These are phyloP conservation scores for Calliopum simillimum DNA, from an alignment of 2,888 invertebrate species.

Conservation along the genomic window DNA sequence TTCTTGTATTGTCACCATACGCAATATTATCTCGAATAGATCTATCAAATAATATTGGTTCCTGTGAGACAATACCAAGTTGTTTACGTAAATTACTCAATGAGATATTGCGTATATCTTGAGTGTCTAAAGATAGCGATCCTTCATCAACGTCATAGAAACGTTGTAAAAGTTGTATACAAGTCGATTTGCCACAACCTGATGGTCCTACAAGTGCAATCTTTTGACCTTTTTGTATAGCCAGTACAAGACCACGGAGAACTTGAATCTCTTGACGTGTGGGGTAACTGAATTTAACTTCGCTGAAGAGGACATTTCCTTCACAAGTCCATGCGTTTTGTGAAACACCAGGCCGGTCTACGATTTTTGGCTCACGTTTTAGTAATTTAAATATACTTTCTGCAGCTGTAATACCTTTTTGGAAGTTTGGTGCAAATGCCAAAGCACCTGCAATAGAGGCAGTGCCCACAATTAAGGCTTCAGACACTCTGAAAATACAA, in stretches of 20 bases:
- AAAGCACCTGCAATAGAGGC: constrained; percentile 76
- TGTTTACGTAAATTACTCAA: constrained; percentile 78
- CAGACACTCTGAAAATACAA: constrained; percentile 72
- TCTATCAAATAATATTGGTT: constrained; percentile 89
- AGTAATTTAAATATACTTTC: constrained; percentile 76
- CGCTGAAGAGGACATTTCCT: constrained; percentile 78
- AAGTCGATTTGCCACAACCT: constrained; percentile 92
- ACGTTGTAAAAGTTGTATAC: constrained; percentile 84
- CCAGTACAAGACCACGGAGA: constrained; percentile 74
- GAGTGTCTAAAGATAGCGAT: constrained; percentile 72
- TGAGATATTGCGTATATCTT: constrained; percentile 69
- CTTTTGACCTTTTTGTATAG: constrained; percentile 77
- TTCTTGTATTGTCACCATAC: constrained; percentile 85
- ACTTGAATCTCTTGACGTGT: constrained; percentile 78
- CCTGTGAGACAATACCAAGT: constrained; percentile 92
- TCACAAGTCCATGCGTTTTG: constrained; percentile 67
- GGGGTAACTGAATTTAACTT: constrained; percentile 82
- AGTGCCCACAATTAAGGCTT: constrained; percentile 78
- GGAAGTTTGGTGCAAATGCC: constrained; percentile 82
- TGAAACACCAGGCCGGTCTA: constrained; percentile 65
- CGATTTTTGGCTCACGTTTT: constrained; percentile 72
- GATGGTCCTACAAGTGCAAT: constrained; percentile 83
- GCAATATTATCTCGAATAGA: constrained; percentile 92
- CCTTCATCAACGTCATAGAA: constrained; percentile 85
- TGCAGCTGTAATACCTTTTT: constrained; percentile 81